phyloP scores from a whole-genome alignment of 1,140 invertebrate species.

The Drosophila nikananu region DNA sequence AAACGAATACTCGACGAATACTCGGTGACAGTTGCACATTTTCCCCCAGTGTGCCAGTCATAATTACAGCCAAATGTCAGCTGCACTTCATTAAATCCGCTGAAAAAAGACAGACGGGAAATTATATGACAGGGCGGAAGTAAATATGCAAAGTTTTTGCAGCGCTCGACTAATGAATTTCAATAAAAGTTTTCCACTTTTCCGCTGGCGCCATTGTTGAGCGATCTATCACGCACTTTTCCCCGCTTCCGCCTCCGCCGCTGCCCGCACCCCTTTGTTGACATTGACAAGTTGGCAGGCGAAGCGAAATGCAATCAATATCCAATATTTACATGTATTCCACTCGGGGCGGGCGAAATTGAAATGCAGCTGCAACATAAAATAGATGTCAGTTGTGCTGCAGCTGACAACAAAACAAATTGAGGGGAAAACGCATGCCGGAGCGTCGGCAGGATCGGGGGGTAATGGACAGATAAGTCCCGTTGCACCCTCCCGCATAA shows the following conservation, averaged over 20 bases:
- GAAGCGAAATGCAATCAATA: slow-evolving; percentile 77
- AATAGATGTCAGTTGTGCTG: slow-evolving; percentile 66
- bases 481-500: slow-evolving; percentile 20
- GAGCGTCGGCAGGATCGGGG: background rate
- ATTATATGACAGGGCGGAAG: slow-evolving; percentile 38
- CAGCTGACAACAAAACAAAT: slow-evolving; percentile 65
- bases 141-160: slow-evolving; percentile 52
- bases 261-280: slow-evolving; percentile 24
- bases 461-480: background rate
- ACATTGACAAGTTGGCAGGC: slow-evolving; percentile 72
- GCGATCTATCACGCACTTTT: slow-evolving; percentile 52
- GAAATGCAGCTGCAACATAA: slow-evolving; percentile 59
- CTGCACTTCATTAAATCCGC: slow-evolving; percentile 58
- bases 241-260: background rate
- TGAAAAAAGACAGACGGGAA: slow-evolving; percentile 8
- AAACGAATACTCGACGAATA: background rate
- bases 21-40: slow-evolving; percentile 46
- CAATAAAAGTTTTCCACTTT: slow-evolving; percentile 43
- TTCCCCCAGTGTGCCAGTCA: slow-evolving; percentile 50
- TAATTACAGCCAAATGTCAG: slow-evolving; percentile 62
- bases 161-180: slow-evolving; percentile 64
- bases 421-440: slow-evolving; percentile 37
- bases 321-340: slow-evolving; percentile 59
- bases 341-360: slow-evolving; percentile 33
- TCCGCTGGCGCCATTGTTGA: slow-evolving; percentile 46